phyloP scores from a whole-genome alignment of 2,797 vertebrate genomes.

The Pangasius larnaudii region DNA sequence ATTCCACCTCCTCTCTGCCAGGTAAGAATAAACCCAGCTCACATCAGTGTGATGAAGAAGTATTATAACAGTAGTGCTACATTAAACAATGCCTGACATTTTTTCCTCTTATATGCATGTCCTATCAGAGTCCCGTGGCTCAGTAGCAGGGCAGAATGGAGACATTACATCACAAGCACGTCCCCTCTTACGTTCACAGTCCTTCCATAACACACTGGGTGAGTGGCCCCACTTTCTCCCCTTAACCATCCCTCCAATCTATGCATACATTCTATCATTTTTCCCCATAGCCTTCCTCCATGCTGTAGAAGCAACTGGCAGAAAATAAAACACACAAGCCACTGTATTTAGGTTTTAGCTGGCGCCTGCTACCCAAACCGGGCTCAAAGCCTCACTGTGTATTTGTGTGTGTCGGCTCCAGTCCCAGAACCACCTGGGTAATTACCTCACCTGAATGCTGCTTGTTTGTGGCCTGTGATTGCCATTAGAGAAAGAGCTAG shows the following conservation, averaged over 20 bases:
- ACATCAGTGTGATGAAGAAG: background rate
- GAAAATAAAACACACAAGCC: slow-evolving; percentile 34
- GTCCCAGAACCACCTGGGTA: slow-evolving; percentile 71
- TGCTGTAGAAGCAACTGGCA: slow-evolving; percentile 40
- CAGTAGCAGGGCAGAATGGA: slow-evolving; percentile 48
- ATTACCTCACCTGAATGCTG: slow-evolving; percentile 78
- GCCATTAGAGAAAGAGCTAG: slow-evolving; percentile 52
- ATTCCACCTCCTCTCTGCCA: slow-evolving; percentile 85
- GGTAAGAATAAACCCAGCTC: slow-evolving; percentile 70
- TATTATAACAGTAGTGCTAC: background rate
- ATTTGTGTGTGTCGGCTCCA: slow-evolving; percentile 46
- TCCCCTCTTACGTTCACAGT: slow-evolving; percentile 73
- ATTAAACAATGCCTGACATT: slow-evolving; percentile 15
- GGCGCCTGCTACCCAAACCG: slow-evolving; percentile 69
- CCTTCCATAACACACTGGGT: slow-evolving; percentile 73
- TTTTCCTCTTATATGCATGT: slow-evolving; percentile 46
- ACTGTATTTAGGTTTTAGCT: slow-evolving; percentile 65
- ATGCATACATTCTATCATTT: slow-evolving; percentile 61
- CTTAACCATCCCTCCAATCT: slow-evolving; percentile 15
- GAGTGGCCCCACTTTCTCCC: slow-evolving; percentile 49
- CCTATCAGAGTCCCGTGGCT: slow-evolving; percentile 70
- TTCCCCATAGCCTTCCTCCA: slow-evolving; percentile 59
- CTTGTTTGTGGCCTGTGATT: slow-evolving; percentile 70
- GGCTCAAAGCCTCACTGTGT: slow-evolving; percentile 73
- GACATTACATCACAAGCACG: slow-evolving; percentile 64